Conservation (phyloP, 2,113 vertebrate genomes). For the Paralichthys olivaceus region DNA sequence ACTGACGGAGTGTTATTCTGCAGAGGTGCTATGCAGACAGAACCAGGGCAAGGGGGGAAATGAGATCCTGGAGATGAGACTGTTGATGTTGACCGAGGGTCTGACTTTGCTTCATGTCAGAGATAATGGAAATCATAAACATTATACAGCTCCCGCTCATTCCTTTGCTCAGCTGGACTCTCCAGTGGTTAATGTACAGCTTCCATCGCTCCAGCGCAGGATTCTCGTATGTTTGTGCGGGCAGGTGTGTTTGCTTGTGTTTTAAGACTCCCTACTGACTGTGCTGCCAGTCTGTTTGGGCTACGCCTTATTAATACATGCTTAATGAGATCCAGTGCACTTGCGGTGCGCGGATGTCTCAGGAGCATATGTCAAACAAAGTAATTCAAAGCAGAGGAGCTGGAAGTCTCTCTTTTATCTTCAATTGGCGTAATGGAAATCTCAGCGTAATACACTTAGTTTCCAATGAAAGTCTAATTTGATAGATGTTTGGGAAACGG, state of each 20-base stretch:
- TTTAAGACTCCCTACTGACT: conserved; percentile 27
- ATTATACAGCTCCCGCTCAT: conserved; percentile 29
- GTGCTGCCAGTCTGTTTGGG: conserved; percentile 50
- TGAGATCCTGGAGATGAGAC: conserved; percentile 39
- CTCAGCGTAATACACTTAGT: conserved; percentile 43
- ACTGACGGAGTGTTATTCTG: conserved; percentile 47
- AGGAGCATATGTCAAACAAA: conserved; percentile 59
- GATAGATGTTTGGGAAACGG: conserved; percentile 51
- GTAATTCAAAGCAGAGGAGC: conserved; percentile 60
- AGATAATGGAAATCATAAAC: conserved; percentile 50
- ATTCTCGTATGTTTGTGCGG: neutral
- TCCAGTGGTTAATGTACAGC: conserved; percentile 9
- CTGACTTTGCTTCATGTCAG: conserved; percentile 38
- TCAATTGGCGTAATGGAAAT: conserved; percentile 58
- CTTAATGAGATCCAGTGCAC: conserved; percentile 61
- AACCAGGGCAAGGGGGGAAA: neutral
- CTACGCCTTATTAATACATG: conserved; percentile 47
- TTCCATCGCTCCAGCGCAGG: neutral
- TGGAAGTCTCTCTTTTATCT: conserved; percentile 52
- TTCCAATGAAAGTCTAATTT: conserved; percentile 62
- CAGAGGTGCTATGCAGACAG: conserved; percentile 50
- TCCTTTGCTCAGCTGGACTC: conserved; percentile 25
- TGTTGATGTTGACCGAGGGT: conserved; percentile 7
- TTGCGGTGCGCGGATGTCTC: conserved; percentile 23
- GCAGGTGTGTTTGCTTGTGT: conserved; percentile 54